Evolutionary conservation across 2,797 vertebrate species (phyloP), one percentile per base, ranked within the genome.

Genomic region (Sebastes dallii): DNA sequence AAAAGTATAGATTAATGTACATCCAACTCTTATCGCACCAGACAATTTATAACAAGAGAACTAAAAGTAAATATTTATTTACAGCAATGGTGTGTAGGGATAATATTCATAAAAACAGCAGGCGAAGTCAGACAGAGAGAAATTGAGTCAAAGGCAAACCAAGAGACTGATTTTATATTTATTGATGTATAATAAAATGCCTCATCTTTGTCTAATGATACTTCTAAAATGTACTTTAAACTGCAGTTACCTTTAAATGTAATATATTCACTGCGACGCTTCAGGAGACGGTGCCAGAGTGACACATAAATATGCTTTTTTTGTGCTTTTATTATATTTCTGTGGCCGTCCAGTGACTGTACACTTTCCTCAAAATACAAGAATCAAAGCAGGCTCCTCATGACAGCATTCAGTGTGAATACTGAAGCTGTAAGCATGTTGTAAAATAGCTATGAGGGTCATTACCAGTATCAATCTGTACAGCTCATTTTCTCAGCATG

Each of bases 1-100:
- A 71, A 64, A 66, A 68, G 39, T 70, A 54, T 62, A 61, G 77
- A 89, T 82, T 59, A 36, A 88, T 84, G 71, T 60, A 64, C 16
- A 25, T 52, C 39, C 24, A 50, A 68, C 65, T 75, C 24, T 80
- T 73, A 81, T 85, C 30, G 2, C 78, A 29, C 20, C 65, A 72
- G 3, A 56, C 22, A 72, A 36, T 39, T 46, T 29, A 83, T 67
- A 76, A 75, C 52, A 73, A 66, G 29, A 68, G 64, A 70, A 22
- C 29, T 64, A 12, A 68, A 77, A 66, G 61, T 68, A 42, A 5
- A 77, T 39, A 72, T 80, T 74, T 78, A 66, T 81, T 29, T 32
- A 61, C 20, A 30, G 29, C 58, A 14, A 3, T 36, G 5, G 4
- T 30, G 27, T 29, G n/a, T 6, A 36, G 8, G 29, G 42, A 65